Evolutionary conservation across 35 echinoderm and acorn worm species (phyloP).

Genomic region (Ophioderma brevispina): DNA sequence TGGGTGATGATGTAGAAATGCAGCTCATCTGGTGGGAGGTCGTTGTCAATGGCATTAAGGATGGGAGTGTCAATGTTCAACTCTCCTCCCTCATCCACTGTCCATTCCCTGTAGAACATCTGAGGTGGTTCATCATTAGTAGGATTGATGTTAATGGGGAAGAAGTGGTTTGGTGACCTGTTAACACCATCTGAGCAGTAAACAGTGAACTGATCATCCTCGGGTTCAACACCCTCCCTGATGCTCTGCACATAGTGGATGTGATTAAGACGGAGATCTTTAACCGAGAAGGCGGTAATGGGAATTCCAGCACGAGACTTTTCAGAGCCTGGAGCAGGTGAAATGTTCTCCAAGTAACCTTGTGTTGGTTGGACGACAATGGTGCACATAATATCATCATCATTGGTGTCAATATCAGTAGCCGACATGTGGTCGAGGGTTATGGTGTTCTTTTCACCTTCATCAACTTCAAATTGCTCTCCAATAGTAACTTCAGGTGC

Average conservation of each 20-base stretch:
- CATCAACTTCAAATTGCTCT: conserved; percentile 67
- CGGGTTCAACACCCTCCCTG: conserved; percentile 66
- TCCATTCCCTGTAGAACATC: conserved; percentile 61
- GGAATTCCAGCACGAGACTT: conserved; percentile 92
- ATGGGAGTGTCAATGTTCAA: conserved; percentile 58
- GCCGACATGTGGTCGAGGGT: conserved; percentile 79
- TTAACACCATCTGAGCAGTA: conserved; percentile 90
- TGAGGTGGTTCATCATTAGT: conserved; percentile 89
- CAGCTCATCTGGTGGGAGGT: conserved; percentile 80
- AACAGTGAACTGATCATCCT: conserved; percentile 81
- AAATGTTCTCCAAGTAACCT: conserved; percentile 97
- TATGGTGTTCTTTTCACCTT: conserved; percentile 71
- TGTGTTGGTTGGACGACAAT: conserved; percentile 57
- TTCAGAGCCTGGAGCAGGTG: conserved; percentile 95
- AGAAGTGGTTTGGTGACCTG: conserved; percentile 65
- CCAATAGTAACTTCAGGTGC: conserved; percentile 80
- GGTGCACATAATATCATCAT: conserved; percentile 94
- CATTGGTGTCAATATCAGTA: conserved; percentile 81
- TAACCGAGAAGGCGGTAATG: conserved; percentile 87
- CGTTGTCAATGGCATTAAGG: conserved; percentile 76
- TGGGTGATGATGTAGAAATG: conserved; percentile 81
- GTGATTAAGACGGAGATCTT: conserved; percentile 85
- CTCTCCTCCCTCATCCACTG: conserved; percentile 76
- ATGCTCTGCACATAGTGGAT: conserved; percentile 99
- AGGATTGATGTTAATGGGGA: conserved; percentile 80